A percentile compares a stretch with the other conserved stretches of the same genome.
Evolutionary conservation across 2,113 vertebrate genomes (phyloP).

Genomic region (Catharus fuscescens): DNA sequence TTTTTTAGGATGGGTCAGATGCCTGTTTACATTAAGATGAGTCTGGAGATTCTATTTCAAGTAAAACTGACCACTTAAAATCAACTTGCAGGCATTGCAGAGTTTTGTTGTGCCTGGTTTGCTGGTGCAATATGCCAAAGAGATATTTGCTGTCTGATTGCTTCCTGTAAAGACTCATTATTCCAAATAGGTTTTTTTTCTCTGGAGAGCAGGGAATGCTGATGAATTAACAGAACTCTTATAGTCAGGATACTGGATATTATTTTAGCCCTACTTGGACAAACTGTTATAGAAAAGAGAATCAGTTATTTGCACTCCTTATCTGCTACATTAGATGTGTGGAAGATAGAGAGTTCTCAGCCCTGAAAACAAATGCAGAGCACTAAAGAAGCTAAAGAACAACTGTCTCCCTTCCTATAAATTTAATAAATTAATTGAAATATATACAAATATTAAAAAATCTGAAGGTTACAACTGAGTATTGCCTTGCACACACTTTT

Average conservation of each 20-base stretch:
- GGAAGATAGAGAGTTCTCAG: neutral
- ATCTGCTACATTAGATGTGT: neutral
- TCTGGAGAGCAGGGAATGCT: neutral
- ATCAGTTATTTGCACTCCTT: neutral
- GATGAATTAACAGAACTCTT: neutral
- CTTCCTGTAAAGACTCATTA: neutral
- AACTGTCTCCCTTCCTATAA: neutral
- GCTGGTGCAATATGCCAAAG: neutral
- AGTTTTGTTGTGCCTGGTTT: neutral
- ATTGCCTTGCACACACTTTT: neutral
- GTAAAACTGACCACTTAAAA: neutral
- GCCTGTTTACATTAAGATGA: neutral
- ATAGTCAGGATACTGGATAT: neutral
- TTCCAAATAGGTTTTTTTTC: neutral
- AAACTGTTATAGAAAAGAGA: neutral
- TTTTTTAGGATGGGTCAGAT: neutral
- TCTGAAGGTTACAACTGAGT: neutral
- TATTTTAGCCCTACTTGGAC: neutral
- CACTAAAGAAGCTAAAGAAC: neutral
- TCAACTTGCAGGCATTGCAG: neutral
- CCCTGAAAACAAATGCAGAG: neutral
- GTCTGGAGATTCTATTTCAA: neutral
- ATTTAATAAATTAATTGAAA: neutral
- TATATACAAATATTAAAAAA: neutral
- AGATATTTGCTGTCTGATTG: neutral